Percentiles rank a stretch among this genome's conserved stretches.
Conservation (phyloP, 2,888 invertebrate genomes). For the Harpalus rufipes region DNA sequence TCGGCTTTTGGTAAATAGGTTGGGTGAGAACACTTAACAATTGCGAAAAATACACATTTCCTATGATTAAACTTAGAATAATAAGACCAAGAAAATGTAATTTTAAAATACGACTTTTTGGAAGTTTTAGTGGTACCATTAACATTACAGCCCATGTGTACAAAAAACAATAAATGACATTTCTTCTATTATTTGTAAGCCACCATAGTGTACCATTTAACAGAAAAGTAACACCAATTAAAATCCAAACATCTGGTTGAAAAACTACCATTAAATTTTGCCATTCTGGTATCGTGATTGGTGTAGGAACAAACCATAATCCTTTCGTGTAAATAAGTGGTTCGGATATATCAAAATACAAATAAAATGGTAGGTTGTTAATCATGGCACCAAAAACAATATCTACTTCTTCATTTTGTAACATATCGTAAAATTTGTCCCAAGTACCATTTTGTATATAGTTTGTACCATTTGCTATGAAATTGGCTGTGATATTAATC, state of each 20-base stretch:
- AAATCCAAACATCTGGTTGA: constrained; percentile 77
- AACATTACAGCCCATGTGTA: constrained; percentile 75
- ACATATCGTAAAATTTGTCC: background rate
- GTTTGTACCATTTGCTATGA: background rate
- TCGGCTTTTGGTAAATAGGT: constrained; percentile 79
- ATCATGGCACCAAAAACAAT: background rate
- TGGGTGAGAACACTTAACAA: constrained; percentile 80
- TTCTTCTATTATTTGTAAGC: constrained; percentile 50
- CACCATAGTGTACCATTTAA: constrained; percentile 56
- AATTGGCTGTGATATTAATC: background rate
- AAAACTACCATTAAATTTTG: constrained; percentile 79
- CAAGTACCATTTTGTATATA: background rate
- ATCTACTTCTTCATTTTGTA: background rate
- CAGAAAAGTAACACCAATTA: constrained; percentile 75
- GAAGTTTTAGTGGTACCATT: constrained; percentile 71
- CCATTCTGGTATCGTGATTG: constrained; percentile 78
- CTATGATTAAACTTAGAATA: constrained; percentile 75
- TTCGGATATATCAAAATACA: background rate
- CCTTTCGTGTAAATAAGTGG: background rate
- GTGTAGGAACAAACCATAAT: constrained; percentile 75
- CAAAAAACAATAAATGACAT: constrained; percentile 56
- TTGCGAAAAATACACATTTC: constrained; percentile 80
- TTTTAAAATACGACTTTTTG: background rate
- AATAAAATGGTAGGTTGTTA: background rate
- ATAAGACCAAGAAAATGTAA: background rate